These are phyloP conservation scores for Lota lota DNA, from an alignment of 2,113 vertebrate species.

Conservation along the genomic window DNA sequence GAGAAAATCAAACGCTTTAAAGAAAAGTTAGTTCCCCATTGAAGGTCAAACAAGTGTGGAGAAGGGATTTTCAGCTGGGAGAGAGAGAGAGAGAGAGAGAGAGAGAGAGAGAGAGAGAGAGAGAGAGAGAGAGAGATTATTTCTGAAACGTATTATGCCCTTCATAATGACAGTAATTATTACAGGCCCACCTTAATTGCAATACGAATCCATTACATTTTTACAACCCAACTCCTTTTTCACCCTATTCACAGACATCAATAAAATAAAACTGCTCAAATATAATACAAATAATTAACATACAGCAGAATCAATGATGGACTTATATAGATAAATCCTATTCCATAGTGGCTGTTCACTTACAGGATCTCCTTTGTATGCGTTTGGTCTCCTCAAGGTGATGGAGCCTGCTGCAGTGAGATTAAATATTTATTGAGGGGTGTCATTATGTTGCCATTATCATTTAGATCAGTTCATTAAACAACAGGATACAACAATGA, in stretches of 20 bases:
- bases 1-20: no score
- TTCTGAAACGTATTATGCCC: no score
- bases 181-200: slow-evolving; percentile 34
- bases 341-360: slow-evolving; percentile 42
- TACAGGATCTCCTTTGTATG: slow-evolving; percentile 42
- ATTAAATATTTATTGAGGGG: slow-evolving; percentile 76
- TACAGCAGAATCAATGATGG: slow-evolving; percentile 34
- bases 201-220: slow-evolving; percentile 25
- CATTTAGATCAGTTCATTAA: slow-evolving; percentile 78
- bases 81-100: no score
- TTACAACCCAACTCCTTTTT: no score
- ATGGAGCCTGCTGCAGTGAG: slow-evolving; percentile 59
- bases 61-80: no score
- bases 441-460: slow-evolving; percentile 70
- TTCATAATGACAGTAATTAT: slow-evolving; percentile 33
- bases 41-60: no score
- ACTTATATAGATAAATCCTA: neutral
- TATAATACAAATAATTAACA: slow-evolving; percentile 57
- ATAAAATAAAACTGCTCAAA: no score
- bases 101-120: no score
- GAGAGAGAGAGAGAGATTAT: no score
- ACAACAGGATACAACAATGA: slow-evolving; percentile 67
- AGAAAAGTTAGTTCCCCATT: no score
- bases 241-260: no score
- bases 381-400: slow-evolving; percentile 54